These are phyloP conservation scores for Ctenicera cuprea DNA, from an alignment of 2,888 invertebrate genomes.

Conservation along the genomic window DNA sequence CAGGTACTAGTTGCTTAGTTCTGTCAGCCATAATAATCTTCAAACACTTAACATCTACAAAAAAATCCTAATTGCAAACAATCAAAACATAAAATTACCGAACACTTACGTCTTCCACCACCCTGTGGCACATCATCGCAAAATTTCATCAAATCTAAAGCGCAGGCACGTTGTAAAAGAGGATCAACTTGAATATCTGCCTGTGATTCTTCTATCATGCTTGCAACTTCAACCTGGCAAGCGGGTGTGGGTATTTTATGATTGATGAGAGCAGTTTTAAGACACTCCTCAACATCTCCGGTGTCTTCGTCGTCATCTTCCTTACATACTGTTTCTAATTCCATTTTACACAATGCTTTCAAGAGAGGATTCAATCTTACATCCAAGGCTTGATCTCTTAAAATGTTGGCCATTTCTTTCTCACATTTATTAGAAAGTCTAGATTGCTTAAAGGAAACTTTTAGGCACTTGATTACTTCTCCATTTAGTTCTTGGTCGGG, in stretches of 20 bases:
- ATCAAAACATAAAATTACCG: not conserved
- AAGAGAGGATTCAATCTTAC: constrained; percentile 93
- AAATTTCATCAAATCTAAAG: constrained; percentile 87
- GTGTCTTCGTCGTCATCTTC: constrained; percentile 73
- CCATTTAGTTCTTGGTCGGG: constrained; percentile 87
- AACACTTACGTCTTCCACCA: constrained; percentile 89
- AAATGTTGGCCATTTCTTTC: constrained; percentile 86
- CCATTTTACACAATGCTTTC: constrained; percentile 85
- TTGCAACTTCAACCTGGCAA: constrained; percentile 90
- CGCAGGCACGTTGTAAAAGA: constrained; percentile 90
- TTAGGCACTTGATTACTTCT: constrained; percentile 88
- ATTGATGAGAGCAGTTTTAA: constrained; percentile 88
- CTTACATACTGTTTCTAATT: constrained; percentile 81
- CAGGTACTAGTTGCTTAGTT: constrained; percentile 82
- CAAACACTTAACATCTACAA: constrained; percentile 86
- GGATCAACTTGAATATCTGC: constrained; percentile 98
- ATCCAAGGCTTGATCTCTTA: constrained; percentile 93
- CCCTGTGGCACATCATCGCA: constrained; percentile 90
- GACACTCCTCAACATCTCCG: constrained; percentile 89
- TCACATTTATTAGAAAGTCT: constrained; percentile 86
- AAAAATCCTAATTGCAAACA: constrained; percentile 30
- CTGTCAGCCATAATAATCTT: constrained; percentile 81
- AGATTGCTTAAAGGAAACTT: constrained; percentile 84
- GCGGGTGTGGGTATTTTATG: constrained; percentile 83
- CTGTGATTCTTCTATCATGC: constrained; percentile 90